Base-by-base conservation (phyloP, 2,888 invertebrate genomes). In the Pristionchus exspectatus region DNA sequence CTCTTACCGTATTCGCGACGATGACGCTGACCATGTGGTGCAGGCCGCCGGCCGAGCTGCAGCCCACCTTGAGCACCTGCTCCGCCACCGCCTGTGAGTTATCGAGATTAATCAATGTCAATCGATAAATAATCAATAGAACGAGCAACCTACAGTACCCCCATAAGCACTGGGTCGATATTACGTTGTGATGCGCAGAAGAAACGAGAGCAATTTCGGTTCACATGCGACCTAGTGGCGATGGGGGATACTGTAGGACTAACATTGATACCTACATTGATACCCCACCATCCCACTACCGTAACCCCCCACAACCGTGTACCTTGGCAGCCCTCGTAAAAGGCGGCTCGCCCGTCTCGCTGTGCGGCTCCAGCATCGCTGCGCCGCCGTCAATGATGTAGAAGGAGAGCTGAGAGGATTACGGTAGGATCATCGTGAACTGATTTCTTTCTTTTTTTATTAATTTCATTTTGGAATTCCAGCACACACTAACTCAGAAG, bases 1-100 rank as follows among this genome's bases (percentile, higher is more conserved):
- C 44, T 12, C 44, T 50, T 50, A 93, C 93, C 89, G 92, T 92
- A 81, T 91, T 90, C 3, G 92, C 91, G 18, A 93, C 86, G 50
- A 93, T 90, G 16, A 93, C 89, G 72, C 92, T 92, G 30, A 92
- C 86, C 89, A 91, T 90, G 59, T 92, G 92, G 54, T 91, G 91
- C 63, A 92, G 88, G n/a, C 90, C 90, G 21, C 90, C 69, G n/a
- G 69, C 7, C 9, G 89, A 54, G 24, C 87, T 89, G 72, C 91
- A 91, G 69, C 92, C 91, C 5, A 92, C 90, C 30, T 90, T 90
- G 27, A 92, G 89, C 54, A 91, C 63, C 88, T 92, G 91, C 81
- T 90, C 33, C 50, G 89, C 63, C 21, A 91, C 83, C 33, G 91
- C 74, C 91, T 91, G 66, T 21, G 87, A 24, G 2, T 5, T 44